These are phyloP conservation scores for Eupithecia tripunctaria DNA, from an alignment of 2,888 invertebrate genomes.

Conservation along the genomic window DNA sequence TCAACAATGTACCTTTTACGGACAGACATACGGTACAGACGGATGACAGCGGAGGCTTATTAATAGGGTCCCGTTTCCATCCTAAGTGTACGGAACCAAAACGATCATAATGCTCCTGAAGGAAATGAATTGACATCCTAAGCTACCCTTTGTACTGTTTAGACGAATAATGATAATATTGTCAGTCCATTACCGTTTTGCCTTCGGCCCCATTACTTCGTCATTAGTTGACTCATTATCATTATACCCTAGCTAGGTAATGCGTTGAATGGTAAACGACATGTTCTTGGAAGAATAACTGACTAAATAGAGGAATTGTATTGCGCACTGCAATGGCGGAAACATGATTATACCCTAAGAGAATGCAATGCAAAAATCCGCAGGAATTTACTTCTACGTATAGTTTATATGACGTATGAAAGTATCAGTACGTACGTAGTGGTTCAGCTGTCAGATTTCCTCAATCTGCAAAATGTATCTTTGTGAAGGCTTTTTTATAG, in stretches of 20 bases:
- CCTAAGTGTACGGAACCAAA: too few species aligned
- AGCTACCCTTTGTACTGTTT: not conserved
- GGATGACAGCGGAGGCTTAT: too few species aligned
- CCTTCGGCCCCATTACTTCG: constrained; percentile 66
- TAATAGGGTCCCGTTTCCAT: too few species aligned
- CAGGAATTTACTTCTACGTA: constrained; percentile 6
- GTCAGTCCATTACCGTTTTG: constrained; percentile 59
- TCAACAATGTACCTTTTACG: too few species aligned
- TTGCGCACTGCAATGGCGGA: constrained; percentile 25
- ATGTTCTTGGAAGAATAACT: constrained; percentile 66
- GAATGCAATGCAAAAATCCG: constrained; percentile 13
- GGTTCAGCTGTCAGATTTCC: constrained; percentile 21
- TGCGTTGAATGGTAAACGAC: constrained; percentile 64
- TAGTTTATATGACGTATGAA: constrained; percentile 13
- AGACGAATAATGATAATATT: constrained; percentile 28
- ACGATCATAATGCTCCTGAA: not conserved
- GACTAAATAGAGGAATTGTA: constrained; percentile 46
- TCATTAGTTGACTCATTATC: constrained; percentile 76
- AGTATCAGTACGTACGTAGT: not conserved
- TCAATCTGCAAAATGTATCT: not conserved
- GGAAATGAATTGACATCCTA: not conserved
- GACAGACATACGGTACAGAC: too few species aligned
- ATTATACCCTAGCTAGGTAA: constrained; percentile 53
- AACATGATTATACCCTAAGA: constrained; percentile 15
- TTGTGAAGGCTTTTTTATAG: not conserved